Evolutionary conservation across 1,140 invertebrate genomes (phyloP), one percentile per base, ranked within the genome.

Genomic region (Cherax quadricarinatus): DNA sequence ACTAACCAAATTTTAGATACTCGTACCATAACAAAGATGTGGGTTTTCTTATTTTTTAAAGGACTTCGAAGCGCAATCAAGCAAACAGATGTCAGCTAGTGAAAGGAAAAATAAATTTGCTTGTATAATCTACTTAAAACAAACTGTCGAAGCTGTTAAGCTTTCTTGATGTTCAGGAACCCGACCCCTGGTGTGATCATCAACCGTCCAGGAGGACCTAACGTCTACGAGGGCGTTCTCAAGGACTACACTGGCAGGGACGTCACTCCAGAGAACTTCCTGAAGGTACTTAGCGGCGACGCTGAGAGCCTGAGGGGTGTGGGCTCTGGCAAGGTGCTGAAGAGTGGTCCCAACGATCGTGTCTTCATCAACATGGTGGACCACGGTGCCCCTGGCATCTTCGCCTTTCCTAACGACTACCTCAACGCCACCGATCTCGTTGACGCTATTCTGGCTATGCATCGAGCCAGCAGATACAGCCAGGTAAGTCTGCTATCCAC

Each of bases 281-380:
- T 97, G 60, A 96, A 96, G 92, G 95, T 96, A 81, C 94, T 97
- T 14, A 94, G 94, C 89, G 96, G 96, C 10, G 94, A 96, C 89
- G 94, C 95, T 70, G 66, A 87, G 62, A 79, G 85, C 9, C 48
- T 92, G 57, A 90, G 94, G 83, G 95, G 95, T n/a, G 94, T 95
- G 88, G 96, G 96, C 16, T 95, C 95, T 88, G 95, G 96, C 84
- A 95, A 95, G 95, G 96, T 96, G 81, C 94, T 96, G 30, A 94
- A 96, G 93, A 91, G 96, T 95, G 96, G 95, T 41, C 95, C 96
- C 41, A 95, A 96, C 94, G 96, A 97, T 94, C 95, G 96, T 93
- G 94, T 97, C 57, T 97, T 97, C 95, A 95, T 97, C 6, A 96
- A 96, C 94, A 97, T 97, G 95, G 96, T 96, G 86, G 97, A 97